These are phyloP conservation scores for Eleginops maclovinus DNA, from an alignment of 2,113 vertebrate species.

Conservation along the genomic window DNA sequence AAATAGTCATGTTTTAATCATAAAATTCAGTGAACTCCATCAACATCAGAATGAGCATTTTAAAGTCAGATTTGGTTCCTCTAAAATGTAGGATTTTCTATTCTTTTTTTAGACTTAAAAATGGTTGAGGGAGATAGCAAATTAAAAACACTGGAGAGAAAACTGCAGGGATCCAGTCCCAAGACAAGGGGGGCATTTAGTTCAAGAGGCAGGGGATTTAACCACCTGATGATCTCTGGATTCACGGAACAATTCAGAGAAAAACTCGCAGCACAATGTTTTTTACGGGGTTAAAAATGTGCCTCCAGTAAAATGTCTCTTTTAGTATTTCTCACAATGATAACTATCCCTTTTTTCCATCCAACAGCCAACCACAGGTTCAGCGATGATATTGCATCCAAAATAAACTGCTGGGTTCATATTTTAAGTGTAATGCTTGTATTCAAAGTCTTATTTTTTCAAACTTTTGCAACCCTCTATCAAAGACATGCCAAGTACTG, in stretches of 20 bases:
- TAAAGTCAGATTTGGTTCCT: not conserved
- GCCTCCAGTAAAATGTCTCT: slow-evolving; percentile 4
- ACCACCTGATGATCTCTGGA: slow-evolving; percentile 45
- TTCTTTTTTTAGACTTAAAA: slow-evolving; percentile 43
- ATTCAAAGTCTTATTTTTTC: slow-evolving; percentile 12
- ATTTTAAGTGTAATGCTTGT: not conserved
- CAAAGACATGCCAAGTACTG: slow-evolving; percentile 38
- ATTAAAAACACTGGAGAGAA: slow-evolving; percentile 35
- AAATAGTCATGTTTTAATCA: not conserved
- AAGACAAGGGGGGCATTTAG: slow-evolving; percentile 39
- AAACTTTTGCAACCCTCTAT: slow-evolving; percentile 17
- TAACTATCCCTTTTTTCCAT: not conserved
- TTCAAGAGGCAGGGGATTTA: slow-evolving; percentile 52
- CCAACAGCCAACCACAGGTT: not conserved
- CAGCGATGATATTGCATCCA: not conserved
- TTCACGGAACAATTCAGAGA: slow-evolving; percentile 8
- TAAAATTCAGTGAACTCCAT: too few relatives aligned
- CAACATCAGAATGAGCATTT: slow-evolving; percentile 7
- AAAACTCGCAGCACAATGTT: slow-evolving; percentile 9
- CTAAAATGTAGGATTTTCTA: slow-evolving; percentile 22
- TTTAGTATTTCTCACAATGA: not conserved
- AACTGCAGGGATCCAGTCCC: slow-evolving; percentile 48
- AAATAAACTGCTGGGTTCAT: not conserved
- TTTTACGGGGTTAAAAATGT: not conserved
- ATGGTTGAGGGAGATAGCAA: slow-evolving; percentile 25